Evolutionary conservation across 2,113 vertebrate genomes (phyloP).

Genomic region (Aplodontia rufa): DNA sequence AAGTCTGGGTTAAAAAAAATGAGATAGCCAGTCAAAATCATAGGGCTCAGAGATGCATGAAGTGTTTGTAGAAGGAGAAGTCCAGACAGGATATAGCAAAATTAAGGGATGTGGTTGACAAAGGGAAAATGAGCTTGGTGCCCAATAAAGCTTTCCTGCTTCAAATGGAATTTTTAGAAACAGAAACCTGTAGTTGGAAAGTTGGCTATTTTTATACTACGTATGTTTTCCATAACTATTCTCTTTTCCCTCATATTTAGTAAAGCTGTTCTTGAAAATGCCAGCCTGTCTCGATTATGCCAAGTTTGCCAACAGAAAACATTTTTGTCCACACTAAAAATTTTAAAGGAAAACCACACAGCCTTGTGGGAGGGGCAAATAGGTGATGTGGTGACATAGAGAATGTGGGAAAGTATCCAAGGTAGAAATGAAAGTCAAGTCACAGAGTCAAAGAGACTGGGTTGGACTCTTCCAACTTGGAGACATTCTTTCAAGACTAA

Average conservation of each 20-base stretch:
- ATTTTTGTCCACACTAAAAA: slow-evolving; percentile 24
- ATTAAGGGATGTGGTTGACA: slow-evolving; percentile 52
- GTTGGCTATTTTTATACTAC: slow-evolving; percentile 68
- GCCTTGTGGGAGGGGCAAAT: background rate
- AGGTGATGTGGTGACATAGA: background rate
- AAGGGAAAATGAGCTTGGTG: background rate
- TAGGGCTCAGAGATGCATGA: background rate
- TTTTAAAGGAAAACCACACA: slow-evolving; percentile 47
- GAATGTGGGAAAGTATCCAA: slow-evolving; percentile 7
- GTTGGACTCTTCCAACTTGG: background rate
- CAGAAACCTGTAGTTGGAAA: slow-evolving; percentile 72
- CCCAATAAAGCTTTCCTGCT: slow-evolving; percentile 51
- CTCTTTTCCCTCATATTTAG: slow-evolving; percentile 76
- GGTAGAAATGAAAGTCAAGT: background rate
- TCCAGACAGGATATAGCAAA: slow-evolving; percentile 48
- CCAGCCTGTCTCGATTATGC: slow-evolving; percentile 44
- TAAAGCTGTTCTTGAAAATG: slow-evolving; percentile 75
- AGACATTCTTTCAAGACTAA: background rate
- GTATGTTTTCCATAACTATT: slow-evolving; percentile 75
- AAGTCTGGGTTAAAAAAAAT: background rate
- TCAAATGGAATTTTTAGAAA: slow-evolving; percentile 67
- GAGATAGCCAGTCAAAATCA: background rate
- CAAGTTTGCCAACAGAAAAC: slow-evolving; percentile 56
- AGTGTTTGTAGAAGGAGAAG: background rate
- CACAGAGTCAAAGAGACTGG: background rate